These are phyloP conservation scores for Xestia xanthographa DNA, from an alignment of 2,888 invertebrate genomes.

Conservation along the genomic window DNA sequence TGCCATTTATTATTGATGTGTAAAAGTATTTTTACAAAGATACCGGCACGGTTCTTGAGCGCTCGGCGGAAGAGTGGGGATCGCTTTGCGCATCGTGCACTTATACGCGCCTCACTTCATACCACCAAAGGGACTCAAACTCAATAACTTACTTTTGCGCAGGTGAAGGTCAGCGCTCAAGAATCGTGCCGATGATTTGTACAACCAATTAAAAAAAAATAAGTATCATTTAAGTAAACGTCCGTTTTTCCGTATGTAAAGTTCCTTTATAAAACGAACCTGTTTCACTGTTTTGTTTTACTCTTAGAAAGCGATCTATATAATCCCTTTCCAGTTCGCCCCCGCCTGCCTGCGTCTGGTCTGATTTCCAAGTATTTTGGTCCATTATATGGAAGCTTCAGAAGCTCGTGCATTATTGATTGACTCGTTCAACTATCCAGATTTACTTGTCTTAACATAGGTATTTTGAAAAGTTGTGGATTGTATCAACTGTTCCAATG, in stretches of 20 bases:
- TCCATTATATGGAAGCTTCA: background rate
- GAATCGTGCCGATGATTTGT: too few relatives aligned
- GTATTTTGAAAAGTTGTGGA: background rate
- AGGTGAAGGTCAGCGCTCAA: too few relatives aligned
- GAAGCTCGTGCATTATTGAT: conserved; percentile 10
- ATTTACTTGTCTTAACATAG: conserved; percentile 5
- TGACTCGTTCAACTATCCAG: conserved; percentile 5
- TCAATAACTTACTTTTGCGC: too few relatives aligned
- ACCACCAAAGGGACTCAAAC: too few relatives aligned
- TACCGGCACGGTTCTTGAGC: too few relatives aligned
- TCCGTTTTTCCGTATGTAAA: background rate
- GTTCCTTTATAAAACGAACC: conserved; percentile 13
- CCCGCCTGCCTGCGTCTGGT: conserved; percentile 19
- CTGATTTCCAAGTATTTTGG: conserved; percentile 32
- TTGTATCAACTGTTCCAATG: background rate
- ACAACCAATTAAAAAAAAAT: too few relatives aligned
- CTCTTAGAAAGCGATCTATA: conserved; percentile 53
- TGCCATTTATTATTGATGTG: too few relatives aligned
- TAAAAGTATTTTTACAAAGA: background rate
- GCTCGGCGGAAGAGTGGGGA: too few relatives aligned
- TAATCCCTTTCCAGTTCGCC: conserved; percentile 11
- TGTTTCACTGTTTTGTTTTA: conserved; percentile 34
- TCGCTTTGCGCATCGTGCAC: too few relatives aligned
- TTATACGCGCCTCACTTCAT: too few relatives aligned
- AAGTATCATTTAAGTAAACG: too few relatives aligned